These are phyloP conservation scores for Drosophila multiciliata DNA, from an alignment of 2,888 invertebrate species.

Conservation along the genomic window DNA sequence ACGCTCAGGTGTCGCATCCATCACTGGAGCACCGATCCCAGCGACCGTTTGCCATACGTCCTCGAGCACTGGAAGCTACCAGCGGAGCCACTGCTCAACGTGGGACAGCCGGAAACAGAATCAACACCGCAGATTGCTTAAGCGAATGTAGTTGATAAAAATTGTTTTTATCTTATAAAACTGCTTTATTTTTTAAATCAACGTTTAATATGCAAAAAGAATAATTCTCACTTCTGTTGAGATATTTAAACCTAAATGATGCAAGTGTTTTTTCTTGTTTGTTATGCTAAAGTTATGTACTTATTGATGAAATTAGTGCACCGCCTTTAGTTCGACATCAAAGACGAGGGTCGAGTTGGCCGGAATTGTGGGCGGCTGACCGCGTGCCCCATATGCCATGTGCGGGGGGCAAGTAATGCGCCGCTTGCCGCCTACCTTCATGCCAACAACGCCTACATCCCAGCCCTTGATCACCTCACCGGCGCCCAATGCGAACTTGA, in stretches of 20 bases:
- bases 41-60: conserved; percentile 87
- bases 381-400: conserved; percentile 92
- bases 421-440: conserved; percentile 97
- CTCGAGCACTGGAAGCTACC: conserved; percentile 80
- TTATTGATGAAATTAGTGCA: conserved; percentile 83
- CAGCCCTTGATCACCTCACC: conserved; percentile 96
- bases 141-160: conserved; percentile 16
- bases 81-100: conserved; percentile 77
- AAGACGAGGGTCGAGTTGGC: conserved; percentile 94
- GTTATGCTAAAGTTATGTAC: conserved; percentile 42
- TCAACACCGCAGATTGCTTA: conserved; percentile 5
- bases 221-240: conserved; percentile 7
- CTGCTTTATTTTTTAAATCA: conserved; percentile 58
- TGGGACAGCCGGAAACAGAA: conserved; percentile 6
- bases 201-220: conserved; percentile 24
- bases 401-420: conserved; percentile 92
- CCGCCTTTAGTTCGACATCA: conserved; percentile 94
- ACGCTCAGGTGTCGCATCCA: conserved; percentile 91
- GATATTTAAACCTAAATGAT: conserved; percentile 16
- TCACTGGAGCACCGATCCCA: conserved; percentile 90
- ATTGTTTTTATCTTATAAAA: conserved; percentile 21
- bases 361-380: conserved; percentile 94
- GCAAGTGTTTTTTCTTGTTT: conserved; percentile 1
- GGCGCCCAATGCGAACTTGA: conserved; percentile 93
- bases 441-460: conserved; percentile 95